Evolutionary conservation across 2,797 vertebrate genomes (phyloP), one percentile per base, ranked within the genome.

Genomic region (Spinus pinus): DNA sequence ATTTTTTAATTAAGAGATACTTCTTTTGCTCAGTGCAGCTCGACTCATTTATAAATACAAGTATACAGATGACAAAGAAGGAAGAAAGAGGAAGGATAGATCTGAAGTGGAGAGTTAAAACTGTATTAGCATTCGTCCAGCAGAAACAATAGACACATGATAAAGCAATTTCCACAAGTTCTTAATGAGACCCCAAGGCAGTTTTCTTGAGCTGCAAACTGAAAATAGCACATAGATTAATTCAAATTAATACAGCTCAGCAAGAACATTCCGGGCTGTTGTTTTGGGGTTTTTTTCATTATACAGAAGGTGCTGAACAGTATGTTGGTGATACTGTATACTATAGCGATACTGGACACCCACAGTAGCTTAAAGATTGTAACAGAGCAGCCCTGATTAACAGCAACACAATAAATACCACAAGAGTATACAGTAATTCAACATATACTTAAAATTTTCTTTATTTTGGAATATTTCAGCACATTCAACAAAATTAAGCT

Each of bases 141-240:
- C 66, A 95, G 92, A 92, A 85, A 96, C 56, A 97, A 93, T 9
- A 97, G 94, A 95, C 66, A 97, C 95, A 95, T 92, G 91, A 95
- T 95, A 97, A 96, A 96, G 79, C 91, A 96, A 96, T 95, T 95
- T 96, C 96, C 89, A 66, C 82, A 96, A 56, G 88, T 94, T 95
- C 83, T 93, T 98, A 97, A 97, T 97, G 96, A 97, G 95, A 96
- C 95, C 95, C 95, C 97, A 95, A 75, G 94, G 81, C 94, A 95
- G 39, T 85, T 91, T 51, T 89, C 73, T 79, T 86, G 31, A 91
- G 71, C 74, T 96, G 90, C 80, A 95, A 97, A 94, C 75, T 46
- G 54, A 95, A 96, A 93, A 61, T 77, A 47, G 86, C 90, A 86
- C 96, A 89, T 51, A 93, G 41, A 94, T 95, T 86, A 96, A 95